Percentiles rank a stretch among this genome's conserved stretches.
phyloP scores from a whole-genome alignment of 2,797 vertebrate genomes.

The Sciaenops ocellatus region DNA sequence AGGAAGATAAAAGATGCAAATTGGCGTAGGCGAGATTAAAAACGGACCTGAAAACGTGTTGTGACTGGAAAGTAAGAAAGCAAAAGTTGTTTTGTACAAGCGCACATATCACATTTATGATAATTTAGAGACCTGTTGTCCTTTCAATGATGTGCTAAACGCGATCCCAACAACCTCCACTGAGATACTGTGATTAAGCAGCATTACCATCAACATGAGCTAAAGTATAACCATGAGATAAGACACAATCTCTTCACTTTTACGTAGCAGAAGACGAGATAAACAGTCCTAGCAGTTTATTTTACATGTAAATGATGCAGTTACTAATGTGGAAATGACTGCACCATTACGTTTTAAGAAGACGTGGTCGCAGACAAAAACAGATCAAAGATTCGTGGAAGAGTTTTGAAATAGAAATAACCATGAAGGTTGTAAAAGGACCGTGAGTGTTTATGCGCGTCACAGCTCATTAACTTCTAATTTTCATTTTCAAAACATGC shows the following conservation, averaged over 20 bases:
- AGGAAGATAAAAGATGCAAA: background rate
- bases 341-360: conserved; percentile 1
- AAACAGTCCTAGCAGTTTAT: background rate
- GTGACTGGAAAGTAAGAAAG: conserved; percentile 15
- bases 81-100: conserved; percentile 8
- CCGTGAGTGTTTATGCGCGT: conserved; percentile 1
- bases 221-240: no score
- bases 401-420: conserved; percentile 1
- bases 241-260: background rate
- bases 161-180: background rate
- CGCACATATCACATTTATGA: background rate
- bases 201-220: background rate
- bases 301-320: background rate
- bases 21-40: background rate
- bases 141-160: background rate
- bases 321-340: conserved; percentile 5
- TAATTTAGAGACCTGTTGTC: background rate
- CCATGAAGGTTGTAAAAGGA: background rate
- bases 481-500: conserved; percentile 4
- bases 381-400: background rate
- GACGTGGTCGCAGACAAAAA: background rate
- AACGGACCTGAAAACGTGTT: background rate
- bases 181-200: background rate
- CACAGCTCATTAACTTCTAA: conserved; percentile 7
- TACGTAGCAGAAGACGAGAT: background rate